phyloP scores from a whole-genome alignment of 64 coral and sea anemone species.

The Pocillopora damicornis region DNA sequence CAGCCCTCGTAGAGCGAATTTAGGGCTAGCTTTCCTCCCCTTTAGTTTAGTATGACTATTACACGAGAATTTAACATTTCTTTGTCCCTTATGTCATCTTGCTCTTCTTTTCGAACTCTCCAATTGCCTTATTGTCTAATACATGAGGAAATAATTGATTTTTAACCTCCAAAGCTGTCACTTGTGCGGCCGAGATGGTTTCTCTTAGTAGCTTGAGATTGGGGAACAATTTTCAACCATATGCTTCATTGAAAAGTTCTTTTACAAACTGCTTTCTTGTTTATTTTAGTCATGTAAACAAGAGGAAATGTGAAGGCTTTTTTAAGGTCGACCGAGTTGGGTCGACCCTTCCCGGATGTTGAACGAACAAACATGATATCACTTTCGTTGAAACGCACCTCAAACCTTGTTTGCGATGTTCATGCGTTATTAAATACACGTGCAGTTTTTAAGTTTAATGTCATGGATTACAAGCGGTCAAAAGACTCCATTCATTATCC shows the following conservation, averaged over 20 bases:
- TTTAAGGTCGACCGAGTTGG: background rate
- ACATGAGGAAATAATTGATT: background rate
- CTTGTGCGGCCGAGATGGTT: background rate
- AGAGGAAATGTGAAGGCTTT: background rate
- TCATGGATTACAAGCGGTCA: conserved; percentile 47
- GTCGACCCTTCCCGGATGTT: no score
- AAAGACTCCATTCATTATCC: conserved; percentile 29
- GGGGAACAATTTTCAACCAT: background rate
- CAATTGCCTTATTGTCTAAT: background rate
- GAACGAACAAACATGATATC: background rate
- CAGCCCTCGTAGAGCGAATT: background rate
- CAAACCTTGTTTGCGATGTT: background rate
- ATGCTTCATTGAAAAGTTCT: no score
- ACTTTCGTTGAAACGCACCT: background rate
- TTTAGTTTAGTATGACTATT: background rate
- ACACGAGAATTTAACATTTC: background rate
- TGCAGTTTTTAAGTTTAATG: conserved; percentile 8
- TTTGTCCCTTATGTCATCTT: background rate
- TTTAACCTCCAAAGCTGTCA: background rate
- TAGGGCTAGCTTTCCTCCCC: background rate
- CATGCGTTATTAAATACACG: conserved; percentile 37
- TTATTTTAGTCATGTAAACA: background rate
- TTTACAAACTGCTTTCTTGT: background rate
- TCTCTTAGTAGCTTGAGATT: background rate
- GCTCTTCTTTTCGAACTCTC: no score